Evolutionary conservation across 2,113 vertebrate genomes (phyloP), one percentile per base, ranked within the genome.

Genomic region (Otus sunia): DNA sequence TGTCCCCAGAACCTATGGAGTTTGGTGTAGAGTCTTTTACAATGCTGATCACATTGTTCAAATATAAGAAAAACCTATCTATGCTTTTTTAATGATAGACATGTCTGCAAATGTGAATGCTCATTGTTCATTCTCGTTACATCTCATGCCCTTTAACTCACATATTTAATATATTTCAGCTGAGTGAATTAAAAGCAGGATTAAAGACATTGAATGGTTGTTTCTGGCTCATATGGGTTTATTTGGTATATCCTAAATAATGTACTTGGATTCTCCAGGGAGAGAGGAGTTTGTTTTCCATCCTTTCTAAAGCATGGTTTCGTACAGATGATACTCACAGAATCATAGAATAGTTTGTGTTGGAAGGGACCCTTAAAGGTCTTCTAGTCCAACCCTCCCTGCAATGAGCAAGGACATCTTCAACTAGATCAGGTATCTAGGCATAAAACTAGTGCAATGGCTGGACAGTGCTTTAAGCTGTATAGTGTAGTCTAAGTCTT

Each of bases 151-250:
- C 86, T 95, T 97, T 94, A 90, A 72, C 29, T 85, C n/a, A 18
- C 18, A 19, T 83, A 62, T 94, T 90, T 85, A 90, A 90, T 86
- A 62, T 55, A 88, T 91, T 85, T 89, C 62, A 69, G 4, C n/a
- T 50, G 66, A 85, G 60, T 89, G 56, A 94, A 89, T 89, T 91
- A 96, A 95, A 94, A 91, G 45, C 29, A 78, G 14, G 45, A 73
- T 69, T 75, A 94, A 93, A 88, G 50, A 63, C 12, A 78, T 32
- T 34, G 66, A 94, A 90, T 27, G 12, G 39, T 41, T 94, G 49
- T 81, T 92, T 88, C 88, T 84, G 32, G 34, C 39, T 95, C 41
- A 73, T 72, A 34, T 79, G 73, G 5, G 45, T 68, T 68, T 72
- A 75, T 69, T 60, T 86, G 71, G 9, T 86, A 43, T 20, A 12